Evolutionary conservation across 2,113 vertebrate genomes (phyloP).

Genomic region (Speoplatyrhinus poulsoni): DNA sequence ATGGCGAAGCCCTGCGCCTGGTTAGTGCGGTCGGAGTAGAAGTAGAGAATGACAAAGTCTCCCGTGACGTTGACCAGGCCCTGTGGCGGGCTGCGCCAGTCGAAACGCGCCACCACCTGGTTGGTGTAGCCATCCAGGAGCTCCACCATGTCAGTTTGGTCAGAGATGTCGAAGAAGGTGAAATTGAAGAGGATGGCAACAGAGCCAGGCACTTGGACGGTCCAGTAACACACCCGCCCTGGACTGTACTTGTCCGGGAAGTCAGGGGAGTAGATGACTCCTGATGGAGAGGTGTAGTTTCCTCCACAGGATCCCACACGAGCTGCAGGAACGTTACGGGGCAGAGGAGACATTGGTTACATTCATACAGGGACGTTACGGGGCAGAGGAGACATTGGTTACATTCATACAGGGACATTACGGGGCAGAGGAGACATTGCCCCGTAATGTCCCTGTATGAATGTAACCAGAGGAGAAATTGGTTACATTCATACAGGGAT

Average conservation of each 20-base stretch:
- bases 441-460: no score
- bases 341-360: no score
- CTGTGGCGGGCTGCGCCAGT: conserved; percentile 84
- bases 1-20: conserved; percentile 93
- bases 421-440: no score
- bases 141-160: conserved; percentile 95
- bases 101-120: conserved; percentile 87
- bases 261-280: conserved; percentile 93
- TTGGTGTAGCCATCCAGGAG: conserved; percentile 90
- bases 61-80: conserved; percentile 85
- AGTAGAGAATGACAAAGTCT: conserved; percentile 93
- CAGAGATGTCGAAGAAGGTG: conserved; percentile 91
- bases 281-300: conserved; percentile 85
- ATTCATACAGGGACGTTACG: background rate
- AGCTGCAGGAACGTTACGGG: conserved; percentile 67
- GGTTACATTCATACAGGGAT: background rate
- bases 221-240: conserved; percentile 93
- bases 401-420: background rate
- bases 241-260: conserved; percentile 89
- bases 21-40: conserved; percentile 93
- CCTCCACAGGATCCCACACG: conserved; percentile 91
- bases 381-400: background rate
- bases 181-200: conserved; percentile 88
- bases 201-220: conserved; percentile 86
- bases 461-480: background rate